These are phyloP conservation scores for Arbacia lixula DNA, from an alignment of 53 echinoderm and acorn worm genomes.

Conservation along the genomic window DNA sequence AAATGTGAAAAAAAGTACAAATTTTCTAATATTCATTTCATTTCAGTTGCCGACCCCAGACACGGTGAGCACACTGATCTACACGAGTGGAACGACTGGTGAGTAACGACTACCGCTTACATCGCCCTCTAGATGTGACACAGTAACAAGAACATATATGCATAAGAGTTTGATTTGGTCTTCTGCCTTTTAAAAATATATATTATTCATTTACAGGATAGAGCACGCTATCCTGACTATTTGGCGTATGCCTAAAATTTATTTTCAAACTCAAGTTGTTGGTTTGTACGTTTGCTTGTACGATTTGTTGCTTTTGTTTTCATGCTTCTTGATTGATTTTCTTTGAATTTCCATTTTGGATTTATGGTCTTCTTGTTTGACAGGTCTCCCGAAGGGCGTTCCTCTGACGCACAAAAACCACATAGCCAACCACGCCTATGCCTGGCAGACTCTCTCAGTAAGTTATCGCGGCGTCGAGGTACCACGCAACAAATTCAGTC, in stretches of 20 bases:
- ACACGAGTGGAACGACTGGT: conserved; percentile 91
- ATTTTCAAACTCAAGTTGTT: too few relatives aligned
- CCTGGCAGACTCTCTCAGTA: conserved; percentile 16
- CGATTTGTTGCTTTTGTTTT: too few relatives aligned
- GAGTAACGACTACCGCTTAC: background rate
- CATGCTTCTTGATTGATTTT: background rate
- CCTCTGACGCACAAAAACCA: conserved; percentile 66
- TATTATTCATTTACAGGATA: too few relatives aligned
- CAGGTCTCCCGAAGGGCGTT: conserved; percentile 69
- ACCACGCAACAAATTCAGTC: too few relatives aligned
- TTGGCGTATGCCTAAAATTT: too few relatives aligned
- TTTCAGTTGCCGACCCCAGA: conserved; percentile 65
- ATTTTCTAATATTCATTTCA: background rate
- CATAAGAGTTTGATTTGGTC: too few relatives aligned
- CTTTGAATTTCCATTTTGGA: background rate
- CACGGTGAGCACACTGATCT: conserved; percentile 58
- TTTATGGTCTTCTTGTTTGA: background rate
- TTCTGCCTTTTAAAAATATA: too few relatives aligned
- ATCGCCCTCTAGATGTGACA: background rate
- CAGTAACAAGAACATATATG: too few relatives aligned
- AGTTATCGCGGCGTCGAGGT: too few relatives aligned
- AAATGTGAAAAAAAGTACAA: too few relatives aligned
- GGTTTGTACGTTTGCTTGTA: too few relatives aligned
- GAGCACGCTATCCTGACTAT: too few relatives aligned
- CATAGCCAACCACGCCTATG: conserved; percentile 29